These are phyloP conservation scores for Prosapia bicincta DNA, from an alignment of 2,888 invertebrate genomes.

Conservation along the genomic window DNA sequence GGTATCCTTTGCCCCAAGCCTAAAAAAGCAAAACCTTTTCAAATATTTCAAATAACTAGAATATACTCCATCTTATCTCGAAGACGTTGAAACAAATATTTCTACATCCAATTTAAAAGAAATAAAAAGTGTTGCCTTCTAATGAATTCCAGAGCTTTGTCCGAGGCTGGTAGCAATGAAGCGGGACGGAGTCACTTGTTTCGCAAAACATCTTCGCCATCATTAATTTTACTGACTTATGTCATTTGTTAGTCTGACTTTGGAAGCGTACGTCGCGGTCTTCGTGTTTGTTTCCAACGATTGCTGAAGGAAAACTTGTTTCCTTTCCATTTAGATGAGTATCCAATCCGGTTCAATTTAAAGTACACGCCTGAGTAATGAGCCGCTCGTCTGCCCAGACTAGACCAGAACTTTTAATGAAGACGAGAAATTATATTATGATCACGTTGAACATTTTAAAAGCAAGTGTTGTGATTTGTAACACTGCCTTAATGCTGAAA, in stretches of 20 bases:
- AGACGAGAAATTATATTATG: neutral
- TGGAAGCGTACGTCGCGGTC: neutral
- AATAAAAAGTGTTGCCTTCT: neutral
- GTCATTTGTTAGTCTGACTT: constrained; percentile 22
- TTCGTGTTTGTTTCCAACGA: neutral
- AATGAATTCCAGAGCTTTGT: neutral
- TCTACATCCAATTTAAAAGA: neutral
- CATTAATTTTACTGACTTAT: constrained; percentile 17
- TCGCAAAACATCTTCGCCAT: neutral
- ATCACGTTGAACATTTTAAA: neutral
- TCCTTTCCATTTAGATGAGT: neutral
- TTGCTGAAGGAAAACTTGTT: neutral
- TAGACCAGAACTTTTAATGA: neutral
- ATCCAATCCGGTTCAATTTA: neutral
- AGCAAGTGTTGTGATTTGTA: neutral
- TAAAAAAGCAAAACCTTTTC: neutral
- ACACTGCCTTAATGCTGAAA: too few species aligned
- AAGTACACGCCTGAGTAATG: neutral
- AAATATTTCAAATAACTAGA: neutral
- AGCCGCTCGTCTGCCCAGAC: neutral
- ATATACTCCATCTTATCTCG: neutral
- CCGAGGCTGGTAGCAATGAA: neutral
- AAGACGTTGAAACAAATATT: neutral
- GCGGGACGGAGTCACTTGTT: neutral
- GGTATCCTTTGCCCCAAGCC: neutral